These are phyloP conservation scores for Typhlichthys subterraneus DNA, from an alignment of 2,797 vertebrate species.

Conservation along the genomic window DNA sequence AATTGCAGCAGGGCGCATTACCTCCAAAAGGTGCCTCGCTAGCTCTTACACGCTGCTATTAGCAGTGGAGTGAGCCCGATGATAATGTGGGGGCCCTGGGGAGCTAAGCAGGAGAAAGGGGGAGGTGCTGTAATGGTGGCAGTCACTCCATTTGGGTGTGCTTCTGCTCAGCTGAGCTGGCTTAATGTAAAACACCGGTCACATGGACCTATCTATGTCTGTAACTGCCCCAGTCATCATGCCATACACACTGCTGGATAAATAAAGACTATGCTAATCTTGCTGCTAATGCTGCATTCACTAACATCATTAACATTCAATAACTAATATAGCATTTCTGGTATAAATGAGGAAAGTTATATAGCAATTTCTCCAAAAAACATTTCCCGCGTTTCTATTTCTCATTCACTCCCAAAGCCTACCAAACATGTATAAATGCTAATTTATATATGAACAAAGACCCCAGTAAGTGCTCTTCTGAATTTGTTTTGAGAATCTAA, in stretches of 20 bases:
- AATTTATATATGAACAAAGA: constrained; percentile 4
- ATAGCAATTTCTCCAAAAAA: no score
- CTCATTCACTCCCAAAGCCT: constrained; percentile 1
- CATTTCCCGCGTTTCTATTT: no score
- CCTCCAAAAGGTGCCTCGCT: constrained; percentile 64
- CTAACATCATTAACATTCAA: no score
- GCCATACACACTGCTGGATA: no score
- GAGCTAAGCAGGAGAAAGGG: constrained; percentile 33
- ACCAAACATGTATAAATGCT: neutral
- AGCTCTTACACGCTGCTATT: constrained; percentile 72
- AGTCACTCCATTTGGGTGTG: constrained; percentile 47
- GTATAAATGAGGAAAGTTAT: no score
- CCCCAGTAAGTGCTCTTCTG: neutral
- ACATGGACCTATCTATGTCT: constrained; percentile 17
- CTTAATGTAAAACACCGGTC: constrained; percentile 42
- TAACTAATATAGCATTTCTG: no score
- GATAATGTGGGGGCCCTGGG: constrained; percentile 54
- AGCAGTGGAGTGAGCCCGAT: constrained; percentile 68
- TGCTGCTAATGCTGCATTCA: no score
- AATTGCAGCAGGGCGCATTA: constrained; percentile 68
- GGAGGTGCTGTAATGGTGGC: constrained; percentile 60
- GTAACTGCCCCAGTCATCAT: no score
- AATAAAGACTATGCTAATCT: no score
- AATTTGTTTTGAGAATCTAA: constrained; percentile 16
- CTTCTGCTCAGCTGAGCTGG: constrained; percentile 48